Percentiles rank a stretch among this genome's conserved stretches.
These are phyloP conservation scores for Neodiprion fabricii DNA, from an alignment of 1,140 invertebrate genomes.

Conservation along the genomic window DNA sequence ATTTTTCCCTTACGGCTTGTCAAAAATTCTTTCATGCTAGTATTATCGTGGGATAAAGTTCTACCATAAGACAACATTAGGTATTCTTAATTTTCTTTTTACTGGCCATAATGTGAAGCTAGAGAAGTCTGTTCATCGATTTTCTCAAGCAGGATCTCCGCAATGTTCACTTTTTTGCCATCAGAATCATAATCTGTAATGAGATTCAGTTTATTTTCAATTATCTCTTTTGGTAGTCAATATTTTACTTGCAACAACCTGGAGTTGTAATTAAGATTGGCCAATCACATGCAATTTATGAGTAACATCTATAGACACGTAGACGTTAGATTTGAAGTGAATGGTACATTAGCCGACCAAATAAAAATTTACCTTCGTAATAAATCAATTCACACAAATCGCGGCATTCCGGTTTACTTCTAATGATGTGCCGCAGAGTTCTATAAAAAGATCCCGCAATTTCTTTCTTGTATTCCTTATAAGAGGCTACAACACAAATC, in stretches of 20 bases:
- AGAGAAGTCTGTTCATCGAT: constrained; percentile 37
- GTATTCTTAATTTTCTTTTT: too few species aligned
- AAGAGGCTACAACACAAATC: constrained; percentile 49
- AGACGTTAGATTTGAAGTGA: too few species aligned
- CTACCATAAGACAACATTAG: too few species aligned
- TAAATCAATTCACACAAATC: constrained; percentile 65
- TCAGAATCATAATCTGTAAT: constrained; percentile 57
- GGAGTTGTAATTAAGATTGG: too few species aligned
- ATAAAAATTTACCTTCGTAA: constrained; percentile 60
- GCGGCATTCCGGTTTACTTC: constrained; percentile 53
- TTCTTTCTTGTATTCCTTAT: constrained; percentile 52
- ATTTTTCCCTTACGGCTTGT: too few species aligned
- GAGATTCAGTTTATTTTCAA: constrained; percentile 12
- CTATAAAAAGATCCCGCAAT: constrained; percentile 61
- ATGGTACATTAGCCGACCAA: neutral
- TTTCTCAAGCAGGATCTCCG: constrained; percentile 55
- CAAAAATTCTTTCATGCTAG: too few species aligned
- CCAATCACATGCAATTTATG: neutral
- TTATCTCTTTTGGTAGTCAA: too few species aligned
- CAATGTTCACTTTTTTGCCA: constrained; percentile 52
- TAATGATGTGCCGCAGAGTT: constrained; percentile 57
- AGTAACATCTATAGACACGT: neutral
- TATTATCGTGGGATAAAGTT: too few species aligned
- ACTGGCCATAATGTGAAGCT: neutral
- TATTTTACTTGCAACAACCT: too few species aligned